Percentiles rank a stretch among this genome's conserved stretches.
Conservation (phyloP, 2,797 vertebrate species). For the Heterohyrax brucei region DNA sequence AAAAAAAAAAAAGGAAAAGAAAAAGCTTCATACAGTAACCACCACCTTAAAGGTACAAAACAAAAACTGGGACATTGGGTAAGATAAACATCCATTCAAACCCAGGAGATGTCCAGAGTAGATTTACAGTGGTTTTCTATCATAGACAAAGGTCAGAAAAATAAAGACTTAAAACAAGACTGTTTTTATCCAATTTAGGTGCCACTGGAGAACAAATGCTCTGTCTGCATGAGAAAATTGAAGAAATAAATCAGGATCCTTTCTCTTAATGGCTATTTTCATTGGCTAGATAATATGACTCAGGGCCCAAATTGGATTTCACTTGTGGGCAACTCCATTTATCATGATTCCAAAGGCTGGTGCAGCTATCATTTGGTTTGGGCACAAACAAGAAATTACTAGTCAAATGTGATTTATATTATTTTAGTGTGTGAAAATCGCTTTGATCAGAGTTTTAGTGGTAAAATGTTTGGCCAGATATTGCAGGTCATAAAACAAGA, state of each 20-base stretch:
- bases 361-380: slow-evolving; percentile 66
- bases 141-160: slow-evolving; percentile 64
- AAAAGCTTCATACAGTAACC: not conserved
- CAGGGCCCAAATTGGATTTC: slow-evolving; percentile 72
- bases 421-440: not conserved
- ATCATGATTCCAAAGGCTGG: slow-evolving; percentile 82
- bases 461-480: slow-evolving; percentile 42
- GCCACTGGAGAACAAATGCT: slow-evolving; percentile 77
- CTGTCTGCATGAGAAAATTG: slow-evolving; percentile 82
- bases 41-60: slow-evolving; percentile 23
- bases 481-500: not conserved
- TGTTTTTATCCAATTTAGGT: slow-evolving; percentile 84
- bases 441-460: slow-evolving; percentile 3
- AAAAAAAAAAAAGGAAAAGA: slow-evolving; percentile 2
- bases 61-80: slow-evolving; percentile 47
- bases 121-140: slow-evolving; percentile 70
- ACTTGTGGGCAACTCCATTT: slow-evolving; percentile 77
- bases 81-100: slow-evolving; percentile 26
- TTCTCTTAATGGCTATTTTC: slow-evolving; percentile 77
- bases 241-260: slow-evolving; percentile 80
- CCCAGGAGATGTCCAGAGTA: slow-evolving; percentile 59
- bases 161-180: slow-evolving; percentile 77
- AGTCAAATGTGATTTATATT: slow-evolving; percentile 11
- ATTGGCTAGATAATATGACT: slow-evolving; percentile 66
- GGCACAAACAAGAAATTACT: slow-evolving; percentile 66